A percentile compares a stretch with the other conserved stretches of the same genome.
phyloP scores from a whole-genome alignment of 1,140 invertebrate species.

The Heliconius himera region DNA sequence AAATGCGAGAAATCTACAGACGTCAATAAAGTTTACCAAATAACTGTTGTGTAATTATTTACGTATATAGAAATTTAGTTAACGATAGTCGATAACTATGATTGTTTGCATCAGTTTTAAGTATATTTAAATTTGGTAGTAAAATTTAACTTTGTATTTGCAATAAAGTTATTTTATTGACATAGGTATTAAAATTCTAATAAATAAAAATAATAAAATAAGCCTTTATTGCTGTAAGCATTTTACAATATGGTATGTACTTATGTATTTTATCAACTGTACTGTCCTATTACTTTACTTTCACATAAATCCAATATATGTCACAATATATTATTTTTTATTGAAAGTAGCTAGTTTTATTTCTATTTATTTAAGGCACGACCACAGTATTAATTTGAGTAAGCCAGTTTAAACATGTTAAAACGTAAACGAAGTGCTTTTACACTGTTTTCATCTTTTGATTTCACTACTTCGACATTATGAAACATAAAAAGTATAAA shows the following conservation, averaged over 20 bases:
- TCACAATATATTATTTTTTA: no score
- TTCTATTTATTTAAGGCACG: no score
- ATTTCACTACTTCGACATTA: not conserved
- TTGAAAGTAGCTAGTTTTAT: no score
- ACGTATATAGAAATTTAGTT: not conserved
- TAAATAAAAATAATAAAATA: no score
- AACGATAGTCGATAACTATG: not conserved
- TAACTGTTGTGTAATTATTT: not conserved
- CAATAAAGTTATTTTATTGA: no score
- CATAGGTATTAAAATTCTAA: no score
- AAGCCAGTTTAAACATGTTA: not conserved
- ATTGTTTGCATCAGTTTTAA: not conserved
- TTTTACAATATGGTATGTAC: no score
- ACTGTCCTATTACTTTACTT: no score
- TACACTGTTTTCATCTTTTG: not conserved
- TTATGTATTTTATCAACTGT: no score
- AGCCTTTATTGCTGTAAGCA: no score
- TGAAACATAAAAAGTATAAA: not conserved
- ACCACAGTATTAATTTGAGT: not conserved
- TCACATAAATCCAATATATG: no score
- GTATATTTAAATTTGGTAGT: not conserved
- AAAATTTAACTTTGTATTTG: no score
- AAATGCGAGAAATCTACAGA: conserved; percentile 2
- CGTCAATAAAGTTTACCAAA: not conserved
- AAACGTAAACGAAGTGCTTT: not conserved